Evolutionary conservation across 2,113 vertebrate species (phyloP), one percentile per base, ranked within the genome.

Genomic region (Amia ocellicauda): DNA sequence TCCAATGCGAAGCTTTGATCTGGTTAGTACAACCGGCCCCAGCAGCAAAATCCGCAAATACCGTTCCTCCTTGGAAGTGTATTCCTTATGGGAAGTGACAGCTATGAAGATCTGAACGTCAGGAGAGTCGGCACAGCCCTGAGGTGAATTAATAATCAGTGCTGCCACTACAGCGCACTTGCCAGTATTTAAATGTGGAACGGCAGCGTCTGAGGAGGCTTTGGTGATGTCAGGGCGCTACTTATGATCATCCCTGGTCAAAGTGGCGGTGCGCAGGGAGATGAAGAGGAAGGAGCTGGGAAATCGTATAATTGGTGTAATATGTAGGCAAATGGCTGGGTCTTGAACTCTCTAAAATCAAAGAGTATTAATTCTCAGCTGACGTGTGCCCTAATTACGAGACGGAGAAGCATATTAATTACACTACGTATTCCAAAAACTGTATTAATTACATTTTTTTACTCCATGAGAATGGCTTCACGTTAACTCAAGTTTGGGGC

Each of bases 321-420:
- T 54, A 63, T 77, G 28, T 31, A 65, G 66, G 45, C 53, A 69
- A 53, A 50, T 55, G 53, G 36, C 57, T 62, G 67, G 76, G 67
- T 73, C 71, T 78, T 68, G 52, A 31, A 76, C 66, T 55, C 62
- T n/a, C n/a, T n/a, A n/a, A n/a, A n/a, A n/a, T n/a, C n/a, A n/a
- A n/a, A n/a, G n/a, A n/a, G n/a, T n/a, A n/a, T n/a, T n/a, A n/a
- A n/a, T n/a, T n/a, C n/a, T n/a, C n/a, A n/a, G n/a, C n/a, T n/a
- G n/a, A n/a, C n/a, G n/a, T n/a, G n/a, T n/a, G n/a, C n/a, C n/a
- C n/a, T n/a, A n/a, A n/a, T n/a, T n/a, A n/a, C n/a, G n/a, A n/a
- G n/a, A n/a, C n/a, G n/a, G n/a, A n/a, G n/a, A n/a, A n/a, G n/a
- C n/a, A n/a, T n/a, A n/a, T n/a, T n/a, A n/a, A n/a, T n/a, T n/a